These are phyloP conservation scores for Machimus rusticus DNA, from an alignment of 2,888 invertebrate species.

Conservation along the genomic window DNA sequence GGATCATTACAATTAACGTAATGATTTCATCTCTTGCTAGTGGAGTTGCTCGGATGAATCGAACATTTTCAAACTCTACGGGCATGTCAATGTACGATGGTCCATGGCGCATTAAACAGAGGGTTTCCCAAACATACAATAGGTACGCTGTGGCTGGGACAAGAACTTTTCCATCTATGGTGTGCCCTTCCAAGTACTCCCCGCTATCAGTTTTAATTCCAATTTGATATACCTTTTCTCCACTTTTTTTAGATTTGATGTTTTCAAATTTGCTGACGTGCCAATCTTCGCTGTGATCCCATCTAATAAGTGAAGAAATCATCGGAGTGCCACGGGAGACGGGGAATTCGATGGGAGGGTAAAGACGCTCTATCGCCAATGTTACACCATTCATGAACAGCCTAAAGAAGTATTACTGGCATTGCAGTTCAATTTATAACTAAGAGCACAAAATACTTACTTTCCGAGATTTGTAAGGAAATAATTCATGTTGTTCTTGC, in stretches of 20 bases:
- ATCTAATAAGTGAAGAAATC: slow-evolving; percentile 81
- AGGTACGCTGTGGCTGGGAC: slow-evolving; percentile 89
- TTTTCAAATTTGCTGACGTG: slow-evolving; percentile 74
- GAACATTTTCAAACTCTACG: slow-evolving; percentile 84
- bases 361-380: slow-evolving; percentile 77
- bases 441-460: slow-evolving; percentile 55
- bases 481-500: slow-evolving; percentile 62
- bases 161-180: slow-evolving; percentile 77
- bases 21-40: slow-evolving; percentile 71
- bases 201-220: slow-evolving; percentile 71
- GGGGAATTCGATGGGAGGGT: slow-evolving; percentile 79
- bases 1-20: slow-evolving; percentile 67
- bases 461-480: slow-evolving; percentile 64
- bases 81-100: slow-evolving; percentile 74
- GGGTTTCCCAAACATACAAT: slow-evolving; percentile 77
- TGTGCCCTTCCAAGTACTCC: slow-evolving; percentile 79
- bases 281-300: slow-evolving; percentile 87
- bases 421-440: not conserved
- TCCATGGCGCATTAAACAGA: slow-evolving; percentile 73
- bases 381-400: slow-evolving; percentile 81
- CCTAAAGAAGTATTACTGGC: slow-evolving; percentile 59
- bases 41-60: slow-evolving; percentile 83
- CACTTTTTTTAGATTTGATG: slow-evolving; percentile 72
- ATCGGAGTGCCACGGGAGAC: slow-evolving; percentile 87
- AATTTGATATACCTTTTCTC: slow-evolving; percentile 71